A percentile compares a stretch with the other conserved stretches of the same genome.
These are phyloP conservation scores for Pygoscelis antarcticus DNA, from an alignment of 2,113 vertebrate genomes.

Conservation along the genomic window DNA sequence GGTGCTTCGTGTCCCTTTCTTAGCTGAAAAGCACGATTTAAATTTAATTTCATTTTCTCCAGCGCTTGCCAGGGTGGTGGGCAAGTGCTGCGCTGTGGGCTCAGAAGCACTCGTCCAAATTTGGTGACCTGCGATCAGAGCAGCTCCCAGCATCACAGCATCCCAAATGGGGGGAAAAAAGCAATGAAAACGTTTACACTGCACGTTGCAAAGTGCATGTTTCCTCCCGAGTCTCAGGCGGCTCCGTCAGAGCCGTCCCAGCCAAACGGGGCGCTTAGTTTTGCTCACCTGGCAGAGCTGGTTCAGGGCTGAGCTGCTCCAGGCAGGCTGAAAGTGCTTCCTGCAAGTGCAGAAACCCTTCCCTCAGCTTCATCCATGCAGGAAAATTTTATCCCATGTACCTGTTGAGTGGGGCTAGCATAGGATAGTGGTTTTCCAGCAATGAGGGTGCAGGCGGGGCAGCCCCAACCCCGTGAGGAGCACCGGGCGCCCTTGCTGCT, in stretches of 20 bases:
- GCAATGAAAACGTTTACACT: not conserved
- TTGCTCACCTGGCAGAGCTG: not conserved
- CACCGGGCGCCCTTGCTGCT: not conserved
- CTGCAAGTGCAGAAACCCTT: not conserved
- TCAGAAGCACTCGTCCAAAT: not conserved
- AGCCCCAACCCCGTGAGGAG: not conserved
- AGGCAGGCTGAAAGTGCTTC: not conserved
- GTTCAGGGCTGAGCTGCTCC: not conserved
- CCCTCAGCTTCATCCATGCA: not conserved
- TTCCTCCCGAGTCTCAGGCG: not conserved
- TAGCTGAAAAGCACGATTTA: not conserved
- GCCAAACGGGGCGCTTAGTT: not conserved
- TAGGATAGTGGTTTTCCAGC: not conserved
- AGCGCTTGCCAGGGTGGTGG: not conserved
- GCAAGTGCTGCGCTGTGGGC: not conserved
- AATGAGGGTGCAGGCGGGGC: not conserved
- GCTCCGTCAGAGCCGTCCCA: not conserved
- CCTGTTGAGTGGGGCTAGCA: not conserved
- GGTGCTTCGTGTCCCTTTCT: not conserved
- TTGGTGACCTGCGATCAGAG: not conserved
- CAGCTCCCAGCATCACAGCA: fast-evolving
- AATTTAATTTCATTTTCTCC: not conserved
- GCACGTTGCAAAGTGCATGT: not conserved
- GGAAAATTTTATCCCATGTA: not conserved
- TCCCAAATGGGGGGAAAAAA: not conserved